A percentile compares a stretch with the other conserved stretches of the same genome.
Conservation (phyloP, 2,797 vertebrate genomes). For the Dendrocincla fuliginosa region DNA sequence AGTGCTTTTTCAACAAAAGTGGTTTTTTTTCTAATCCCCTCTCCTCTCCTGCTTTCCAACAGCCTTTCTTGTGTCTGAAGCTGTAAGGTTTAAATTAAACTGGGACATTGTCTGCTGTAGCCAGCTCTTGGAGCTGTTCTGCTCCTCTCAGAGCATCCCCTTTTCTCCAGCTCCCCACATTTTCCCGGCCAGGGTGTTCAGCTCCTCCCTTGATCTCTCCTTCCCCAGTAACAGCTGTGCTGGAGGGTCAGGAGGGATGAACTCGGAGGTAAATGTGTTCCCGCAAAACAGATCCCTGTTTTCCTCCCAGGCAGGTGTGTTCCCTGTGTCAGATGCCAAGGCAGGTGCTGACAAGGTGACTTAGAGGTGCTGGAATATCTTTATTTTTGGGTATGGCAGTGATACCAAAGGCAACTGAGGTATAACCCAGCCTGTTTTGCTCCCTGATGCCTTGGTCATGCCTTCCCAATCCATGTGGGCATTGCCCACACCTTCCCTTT, state of each 20-base stretch:
- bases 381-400: background rate
- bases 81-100: conserved; percentile 40
- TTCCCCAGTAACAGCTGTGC: background rate
- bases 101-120: conserved; percentile 21
- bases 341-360: background rate
- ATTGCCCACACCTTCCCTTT: background rate
- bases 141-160: background rate
- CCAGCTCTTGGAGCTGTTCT: background rate
- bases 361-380: background rate
- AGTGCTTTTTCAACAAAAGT: conserved; percentile 11
- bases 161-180: background rate
- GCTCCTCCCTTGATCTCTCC: background rate
- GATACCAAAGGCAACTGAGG: background rate
- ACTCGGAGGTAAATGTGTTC: background rate
- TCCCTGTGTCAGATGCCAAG: background rate
- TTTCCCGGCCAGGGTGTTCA: background rate
- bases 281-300: background rate
- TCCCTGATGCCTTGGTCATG: background rate
- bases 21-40: background rate
- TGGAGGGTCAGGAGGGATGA: background rate
- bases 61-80: conserved; percentile 24
- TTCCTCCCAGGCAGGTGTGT: background rate
- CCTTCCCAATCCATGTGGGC: background rate
- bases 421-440: background rate
- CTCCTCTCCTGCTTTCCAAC: background rate